Percentiles rank a stretch among this genome's conserved stretches.
Conservation (phyloP, 2,113 vertebrate species). For the Perognathus longimembris region DNA sequence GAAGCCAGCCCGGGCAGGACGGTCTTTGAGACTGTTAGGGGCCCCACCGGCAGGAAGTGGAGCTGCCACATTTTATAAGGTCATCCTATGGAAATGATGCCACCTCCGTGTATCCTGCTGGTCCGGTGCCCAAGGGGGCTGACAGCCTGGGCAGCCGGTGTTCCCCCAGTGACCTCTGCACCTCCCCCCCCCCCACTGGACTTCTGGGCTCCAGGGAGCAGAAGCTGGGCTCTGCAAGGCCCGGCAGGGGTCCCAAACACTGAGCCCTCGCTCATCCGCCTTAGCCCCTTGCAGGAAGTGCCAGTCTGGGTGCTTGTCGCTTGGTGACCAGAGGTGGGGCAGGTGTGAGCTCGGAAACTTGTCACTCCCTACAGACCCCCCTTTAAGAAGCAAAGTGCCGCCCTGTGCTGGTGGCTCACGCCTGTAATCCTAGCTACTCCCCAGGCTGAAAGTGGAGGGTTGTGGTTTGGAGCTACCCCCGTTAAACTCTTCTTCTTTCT, state of each 20-base stretch:
- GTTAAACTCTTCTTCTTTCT: no score
- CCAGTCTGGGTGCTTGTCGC: not conserved
- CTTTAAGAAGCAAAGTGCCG: not conserved
- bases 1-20: not conserved
- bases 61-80: no score
- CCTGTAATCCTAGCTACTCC: no score
- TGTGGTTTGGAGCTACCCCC: no score
- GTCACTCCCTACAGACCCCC: not conserved
- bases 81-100: no score
- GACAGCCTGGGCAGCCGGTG: not conserved
- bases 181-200: not conserved
- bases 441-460: no score
- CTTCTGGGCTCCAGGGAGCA: not conserved
- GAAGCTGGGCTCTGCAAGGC: not conserved
- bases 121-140: no score
- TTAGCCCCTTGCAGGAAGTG: not conserved
- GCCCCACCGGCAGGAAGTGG: no score
- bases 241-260: not conserved
- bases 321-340: rapidly evolving
- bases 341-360: not conserved
- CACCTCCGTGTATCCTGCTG: no score
- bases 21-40: not conserved
- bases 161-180: not conserved
- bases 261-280: not conserved
- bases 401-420: no score